These are phyloP conservation scores for Poeciliopsis occidentalis DNA, from an alignment of 2,113 vertebrate species.

Conservation along the genomic window DNA sequence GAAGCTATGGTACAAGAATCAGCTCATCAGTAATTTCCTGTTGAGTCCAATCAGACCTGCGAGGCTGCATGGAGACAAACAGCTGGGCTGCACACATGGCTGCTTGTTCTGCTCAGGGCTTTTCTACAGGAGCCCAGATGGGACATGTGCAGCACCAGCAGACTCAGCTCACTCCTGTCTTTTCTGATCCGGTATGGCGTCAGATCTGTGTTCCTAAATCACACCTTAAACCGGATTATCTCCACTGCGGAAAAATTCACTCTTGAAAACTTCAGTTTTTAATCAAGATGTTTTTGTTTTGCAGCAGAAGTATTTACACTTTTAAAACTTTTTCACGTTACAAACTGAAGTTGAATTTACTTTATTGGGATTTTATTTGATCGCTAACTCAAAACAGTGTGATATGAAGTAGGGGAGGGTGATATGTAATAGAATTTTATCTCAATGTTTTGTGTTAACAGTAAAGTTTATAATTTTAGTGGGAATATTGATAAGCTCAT, in stretches of 20 bases:
- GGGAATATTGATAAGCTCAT: too few species aligned
- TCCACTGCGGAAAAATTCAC: neutral
- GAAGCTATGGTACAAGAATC: neutral
- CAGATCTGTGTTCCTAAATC: neutral
- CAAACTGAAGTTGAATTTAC: neutral
- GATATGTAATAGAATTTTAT: too few species aligned
- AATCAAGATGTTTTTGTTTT: neutral
- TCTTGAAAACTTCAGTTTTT: neutral
- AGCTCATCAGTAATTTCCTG: constrained; percentile 19
- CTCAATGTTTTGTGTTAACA: too few species aligned
- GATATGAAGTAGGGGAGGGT: too few species aligned
- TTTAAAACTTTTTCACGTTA: neutral
- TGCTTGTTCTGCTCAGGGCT: constrained; percentile 6
- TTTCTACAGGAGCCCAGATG: constrained; percentile 44
- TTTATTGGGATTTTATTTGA: too few species aligned
- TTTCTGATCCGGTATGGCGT: constrained; percentile 21
- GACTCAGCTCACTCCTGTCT: constrained; percentile 20
- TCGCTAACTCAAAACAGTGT: too few species aligned
- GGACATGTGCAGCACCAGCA: constrained; percentile 18
- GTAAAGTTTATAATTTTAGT: too few species aligned
- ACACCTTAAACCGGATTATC: neutral
- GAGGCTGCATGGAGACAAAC: constrained; percentile 25
- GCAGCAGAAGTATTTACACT: neutral
- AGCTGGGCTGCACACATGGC: constrained; percentile 39
- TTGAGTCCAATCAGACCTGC: constrained; percentile 28